Conservation (phyloP, 2,888 invertebrate species). For the Gasteruption jaculator region DNA sequence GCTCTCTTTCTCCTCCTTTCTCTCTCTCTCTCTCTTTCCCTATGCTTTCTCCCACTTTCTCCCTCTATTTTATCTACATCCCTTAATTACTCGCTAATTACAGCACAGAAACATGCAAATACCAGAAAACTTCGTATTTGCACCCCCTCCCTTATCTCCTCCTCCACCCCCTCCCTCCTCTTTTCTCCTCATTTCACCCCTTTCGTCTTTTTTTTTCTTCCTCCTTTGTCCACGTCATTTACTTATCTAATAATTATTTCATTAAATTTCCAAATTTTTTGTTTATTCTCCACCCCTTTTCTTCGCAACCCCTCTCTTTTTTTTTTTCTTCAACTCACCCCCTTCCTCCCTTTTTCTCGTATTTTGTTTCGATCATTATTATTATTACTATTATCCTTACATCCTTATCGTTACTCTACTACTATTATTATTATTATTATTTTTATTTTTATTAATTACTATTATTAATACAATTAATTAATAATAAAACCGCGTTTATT, state of each 20-base stretch:
- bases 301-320: conserved; percentile 16
- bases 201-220: conserved; percentile 19
- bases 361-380: too few species aligned
- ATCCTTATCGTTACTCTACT: too few species aligned
- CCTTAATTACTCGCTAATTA: conserved; percentile 51
- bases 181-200: conserved; percentile 22
- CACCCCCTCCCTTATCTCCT: background rate
- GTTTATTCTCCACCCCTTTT: conserved; percentile 3
- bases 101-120: conserved; percentile 52
- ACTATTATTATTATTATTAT: too few species aligned
- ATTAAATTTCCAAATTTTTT: conserved; percentile 18
- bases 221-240: too few species aligned
- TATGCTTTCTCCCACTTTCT: conserved; percentile 19
- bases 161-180: background rate
- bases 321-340: conserved; percentile 22
- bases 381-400: too few species aligned
- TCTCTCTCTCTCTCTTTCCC: conserved; percentile 29
- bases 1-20: too few species aligned
- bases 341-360: conserved; percentile 11
- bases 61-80: conserved; percentile 44
- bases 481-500: too few species aligned
- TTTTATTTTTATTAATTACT: too few species aligned
- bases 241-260: conserved; percentile 19
- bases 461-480: too few species aligned
- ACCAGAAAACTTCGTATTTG: conserved; percentile 21